These are phyloP conservation scores for Kryptopterus vitreolus DNA, from an alignment of 2,797 vertebrate genomes.

Conservation along the genomic window DNA sequence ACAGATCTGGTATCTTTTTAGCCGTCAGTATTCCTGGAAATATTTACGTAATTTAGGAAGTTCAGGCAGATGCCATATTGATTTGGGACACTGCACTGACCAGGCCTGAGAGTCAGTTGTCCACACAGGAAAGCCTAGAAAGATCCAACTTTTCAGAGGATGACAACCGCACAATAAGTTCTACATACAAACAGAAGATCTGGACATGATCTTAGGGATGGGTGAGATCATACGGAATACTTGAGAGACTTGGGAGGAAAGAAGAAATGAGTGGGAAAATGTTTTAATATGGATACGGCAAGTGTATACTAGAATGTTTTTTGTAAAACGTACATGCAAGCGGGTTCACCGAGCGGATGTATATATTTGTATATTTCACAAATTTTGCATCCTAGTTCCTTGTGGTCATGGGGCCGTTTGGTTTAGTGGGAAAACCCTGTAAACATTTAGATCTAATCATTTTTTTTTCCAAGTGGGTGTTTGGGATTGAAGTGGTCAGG, in stretches of 20 bases:
- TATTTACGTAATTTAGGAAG: conserved; percentile 61
- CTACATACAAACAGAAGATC: conserved; percentile 44
- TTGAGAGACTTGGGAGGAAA: not conserved
- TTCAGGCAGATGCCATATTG: conserved; percentile 70
- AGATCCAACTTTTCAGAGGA: conserved; percentile 58
- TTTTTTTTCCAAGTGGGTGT: not conserved
- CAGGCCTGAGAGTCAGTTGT: conserved; percentile 9
- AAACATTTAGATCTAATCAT: not conserved
- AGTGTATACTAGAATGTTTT: not conserved
- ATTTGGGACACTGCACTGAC: conserved; percentile 35
- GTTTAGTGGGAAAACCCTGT: not conserved
- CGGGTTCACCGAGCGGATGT: not conserved
- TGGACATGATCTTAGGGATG: conserved; percentile 7
- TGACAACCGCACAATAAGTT: conserved; percentile 65
- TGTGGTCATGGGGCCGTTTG: not conserved
- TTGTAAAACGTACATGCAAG: not conserved
- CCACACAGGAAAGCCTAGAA: conserved; percentile 54
- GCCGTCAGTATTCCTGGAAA: conserved; percentile 59
- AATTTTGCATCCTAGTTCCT: not conserved
- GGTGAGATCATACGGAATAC: conserved; percentile 20
- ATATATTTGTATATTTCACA: not conserved
- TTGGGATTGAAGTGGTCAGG: conserved; percentile 2
- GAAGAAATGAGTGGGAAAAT: not conserved
- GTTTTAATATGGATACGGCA: not conserved
- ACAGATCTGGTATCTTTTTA: conserved; percentile 48